Percentiles rank a stretch among this genome's conserved stretches.
Conservation (phyloP, 2,888 invertebrate species). For the Leptura quadrifasciata region DNA sequence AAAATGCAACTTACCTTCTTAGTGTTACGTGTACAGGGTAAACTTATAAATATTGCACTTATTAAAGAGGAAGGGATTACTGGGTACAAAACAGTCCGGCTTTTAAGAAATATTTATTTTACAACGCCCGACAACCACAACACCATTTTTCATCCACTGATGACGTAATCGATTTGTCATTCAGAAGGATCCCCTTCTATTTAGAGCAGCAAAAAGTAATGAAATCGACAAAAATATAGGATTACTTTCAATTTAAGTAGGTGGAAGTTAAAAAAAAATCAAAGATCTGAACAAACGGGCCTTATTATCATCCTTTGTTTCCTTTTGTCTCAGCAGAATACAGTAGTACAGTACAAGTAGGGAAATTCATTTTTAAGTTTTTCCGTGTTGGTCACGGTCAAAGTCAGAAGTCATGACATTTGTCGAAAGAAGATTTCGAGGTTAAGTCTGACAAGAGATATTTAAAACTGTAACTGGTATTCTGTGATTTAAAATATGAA, state of each 20-base stretch:
- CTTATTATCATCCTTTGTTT: not conserved
- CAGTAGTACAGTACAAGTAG: not conserved
- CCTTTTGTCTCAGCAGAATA: conserved; percentile 13
- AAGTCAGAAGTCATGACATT: not conserved
- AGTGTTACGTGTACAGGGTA: not conserved
- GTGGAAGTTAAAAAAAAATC: not conserved
- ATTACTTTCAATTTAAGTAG: not conserved
- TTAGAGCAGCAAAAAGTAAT: not conserved
- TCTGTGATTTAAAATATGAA: conserved; percentile 3
- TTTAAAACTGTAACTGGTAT: not conserved
- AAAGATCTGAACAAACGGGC: not conserved
- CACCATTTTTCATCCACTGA: conserved; percentile 67
- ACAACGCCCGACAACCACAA: conserved; percentile 69
- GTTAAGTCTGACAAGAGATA: not conserved
- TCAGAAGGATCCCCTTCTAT: conserved; percentile 1
- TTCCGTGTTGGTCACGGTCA: conserved; percentile 17
- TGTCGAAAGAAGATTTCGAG: not conserved
- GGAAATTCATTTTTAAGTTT: conserved; percentile 5
- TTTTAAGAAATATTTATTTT: conserved; percentile 58
- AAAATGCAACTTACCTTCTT: conserved; percentile 18
- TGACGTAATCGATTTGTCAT: conserved; percentile 66
- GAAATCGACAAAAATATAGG: not conserved
- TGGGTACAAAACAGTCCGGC: conserved; percentile 36
- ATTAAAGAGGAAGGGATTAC: not conserved
- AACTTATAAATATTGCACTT: conserved; percentile 28